phyloP scores from a whole-genome alignment of 2,113 vertebrate species.

The Egretta garzetta region DNA sequence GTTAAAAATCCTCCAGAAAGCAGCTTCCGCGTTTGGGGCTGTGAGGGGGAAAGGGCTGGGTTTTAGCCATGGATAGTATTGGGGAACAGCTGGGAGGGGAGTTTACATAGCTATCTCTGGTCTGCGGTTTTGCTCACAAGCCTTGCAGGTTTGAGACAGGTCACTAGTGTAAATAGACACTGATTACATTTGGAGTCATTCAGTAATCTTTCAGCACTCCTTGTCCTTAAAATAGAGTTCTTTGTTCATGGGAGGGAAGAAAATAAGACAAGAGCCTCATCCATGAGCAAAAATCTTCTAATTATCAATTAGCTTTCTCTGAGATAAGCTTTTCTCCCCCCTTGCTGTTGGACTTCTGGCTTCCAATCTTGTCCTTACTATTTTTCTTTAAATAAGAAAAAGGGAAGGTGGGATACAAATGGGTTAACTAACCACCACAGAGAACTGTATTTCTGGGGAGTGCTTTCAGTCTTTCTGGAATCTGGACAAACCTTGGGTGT shows the following conservation, averaged over 20 bases:
- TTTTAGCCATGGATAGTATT: neutral
- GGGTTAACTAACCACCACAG: neutral
- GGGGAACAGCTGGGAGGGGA: neutral
- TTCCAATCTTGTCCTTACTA: neutral
- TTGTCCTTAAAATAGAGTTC: slow-evolving; percentile 18
- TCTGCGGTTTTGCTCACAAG: neutral
- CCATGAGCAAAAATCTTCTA: slow-evolving; percentile 1
- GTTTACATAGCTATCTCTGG: neutral
- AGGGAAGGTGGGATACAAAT: fast-evolving
- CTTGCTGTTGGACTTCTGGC: neutral
- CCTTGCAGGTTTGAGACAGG: neutral
- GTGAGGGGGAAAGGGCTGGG: neutral
- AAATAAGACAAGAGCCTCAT: neutral
- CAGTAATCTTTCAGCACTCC: neutral
- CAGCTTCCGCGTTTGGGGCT: neutral
- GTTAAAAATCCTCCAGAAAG: neutral
- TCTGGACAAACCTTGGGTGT: neutral
- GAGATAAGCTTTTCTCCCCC: neutral
- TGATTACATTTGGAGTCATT: slow-evolving; percentile 18
- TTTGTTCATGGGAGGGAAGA: neutral
- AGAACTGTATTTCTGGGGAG: neutral
- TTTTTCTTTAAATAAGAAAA: neutral
- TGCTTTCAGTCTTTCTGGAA: neutral
- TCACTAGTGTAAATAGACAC: slow-evolving; percentile 34
- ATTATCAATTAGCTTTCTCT: slow-evolving; percentile 2